Base-by-base conservation (phyloP, 2,888 invertebrate species). In the Drosophila vallismaia region DNA sequence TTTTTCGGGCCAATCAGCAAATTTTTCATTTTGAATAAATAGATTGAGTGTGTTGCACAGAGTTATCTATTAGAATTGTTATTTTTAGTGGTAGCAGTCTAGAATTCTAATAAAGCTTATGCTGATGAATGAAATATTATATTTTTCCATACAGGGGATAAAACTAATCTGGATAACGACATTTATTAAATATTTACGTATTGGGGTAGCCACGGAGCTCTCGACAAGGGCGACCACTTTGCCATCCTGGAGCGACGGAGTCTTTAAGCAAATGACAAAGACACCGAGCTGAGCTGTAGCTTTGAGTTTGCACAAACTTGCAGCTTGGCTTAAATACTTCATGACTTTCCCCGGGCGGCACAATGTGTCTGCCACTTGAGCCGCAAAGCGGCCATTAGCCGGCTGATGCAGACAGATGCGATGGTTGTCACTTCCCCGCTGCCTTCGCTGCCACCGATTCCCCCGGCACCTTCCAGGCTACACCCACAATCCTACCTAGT, bases 361-460 rank as follows among this genome's bases (percentile, higher is more conserved):
- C 46, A 52, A 62, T 60, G 62, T 71, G 51, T 51, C 53, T 51
- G 52, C 33, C 74, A 86, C 77, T 77, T 72, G 80, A 83, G 83
- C 88, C 88, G 80, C 81, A 82, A 86, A 88, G 86, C 81, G 86
- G 80, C 81, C 81, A 82, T 82, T 82, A 82, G 77, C 68, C 77
- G 72, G 72, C 86, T 72, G 74, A 64, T 46, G 52, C 71, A 70
- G 71, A 82, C 83, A 74, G 81, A 67, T 72, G 78, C 85, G 71
- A 80, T 40, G 73, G 62, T 78, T 42, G 60, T 31, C 31, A 26
- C 31, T 42, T 4, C 40, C 8, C 4, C 12, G 36, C 36, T 5
- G 19, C 5, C 24, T 9, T n/a, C 28, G 42, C 28, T 19, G 10
- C 3, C 36, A 3, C 8, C 9, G 9, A 10, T 14, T 14, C 31